Percentiles rank a stretch among this genome's conserved stretches.
Evolutionary conservation across 1,140 invertebrate genomes (phyloP).

Genomic region (Idris sp.): DNA sequence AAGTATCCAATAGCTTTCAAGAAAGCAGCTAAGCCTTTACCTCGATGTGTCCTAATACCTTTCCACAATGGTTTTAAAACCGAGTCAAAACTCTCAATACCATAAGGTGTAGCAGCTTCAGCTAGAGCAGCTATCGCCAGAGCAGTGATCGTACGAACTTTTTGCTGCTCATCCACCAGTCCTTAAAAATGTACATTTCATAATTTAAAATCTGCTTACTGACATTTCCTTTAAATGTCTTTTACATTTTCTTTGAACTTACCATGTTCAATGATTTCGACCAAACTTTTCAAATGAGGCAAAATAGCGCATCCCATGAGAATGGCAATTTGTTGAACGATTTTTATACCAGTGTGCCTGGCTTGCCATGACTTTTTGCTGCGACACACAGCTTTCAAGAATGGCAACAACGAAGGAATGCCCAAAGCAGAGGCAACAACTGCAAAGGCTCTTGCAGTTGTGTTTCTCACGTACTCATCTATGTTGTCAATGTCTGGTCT

Average conservation of each 20-base stretch:
- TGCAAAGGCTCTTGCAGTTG: constrained; percentile 98
- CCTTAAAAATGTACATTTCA: constrained; percentile 69
- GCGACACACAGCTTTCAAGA: constrained; percentile 99
- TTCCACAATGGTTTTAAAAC: constrained; percentile 99
- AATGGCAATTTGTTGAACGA: constrained; percentile 99
- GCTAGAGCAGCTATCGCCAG: constrained; percentile 98
- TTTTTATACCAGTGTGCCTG: constrained; percentile 99
- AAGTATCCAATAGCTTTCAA: constrained; percentile 99
- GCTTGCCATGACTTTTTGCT: constrained; percentile 99
- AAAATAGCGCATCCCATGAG: constrained; percentile 99
- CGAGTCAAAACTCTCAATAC: constrained; percentile 99
- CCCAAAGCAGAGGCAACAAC: constrained; percentile 99
- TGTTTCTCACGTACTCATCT: constrained; percentile 99
- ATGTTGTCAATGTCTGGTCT: constrained; percentile 99
- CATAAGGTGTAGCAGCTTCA: constrained; percentile 99
- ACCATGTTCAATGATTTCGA: constrained; percentile 99
- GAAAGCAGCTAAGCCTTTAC: constrained; percentile 99
- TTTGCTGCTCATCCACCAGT: constrained; percentile 91
- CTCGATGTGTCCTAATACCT: constrained; percentile 98
- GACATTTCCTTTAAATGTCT: no score
- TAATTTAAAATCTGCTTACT: no score
- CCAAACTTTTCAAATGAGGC: constrained; percentile 97
- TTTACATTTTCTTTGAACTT: not conserved
- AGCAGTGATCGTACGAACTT: constrained; percentile 98
- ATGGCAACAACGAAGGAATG: constrained; percentile 98